Evolutionary conservation across 2,888 invertebrate genomes (phyloP).

Genomic region (Tetramorium bicarinatum): DNA sequence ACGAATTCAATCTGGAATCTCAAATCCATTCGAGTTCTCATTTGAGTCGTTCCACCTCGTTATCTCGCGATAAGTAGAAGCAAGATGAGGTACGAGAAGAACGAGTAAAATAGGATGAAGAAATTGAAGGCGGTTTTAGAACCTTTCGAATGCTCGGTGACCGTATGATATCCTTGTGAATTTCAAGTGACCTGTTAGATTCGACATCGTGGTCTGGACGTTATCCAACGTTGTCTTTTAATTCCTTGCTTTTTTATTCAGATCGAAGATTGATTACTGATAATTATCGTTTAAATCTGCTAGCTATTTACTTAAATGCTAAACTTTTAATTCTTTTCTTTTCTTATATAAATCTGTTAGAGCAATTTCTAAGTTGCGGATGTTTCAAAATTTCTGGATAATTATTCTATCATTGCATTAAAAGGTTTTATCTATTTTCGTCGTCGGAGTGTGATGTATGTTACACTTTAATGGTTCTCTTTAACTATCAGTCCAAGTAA

Average conservation of each 20-base stretch:
- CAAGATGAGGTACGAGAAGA: slow-evolving; percentile 50
- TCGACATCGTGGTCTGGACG: slow-evolving; percentile 20
- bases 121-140: slow-evolving; percentile 50
- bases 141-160: slow-evolving; percentile 44
- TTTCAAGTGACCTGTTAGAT: slow-evolving; percentile 43
- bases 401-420: neutral
- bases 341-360: neutral
- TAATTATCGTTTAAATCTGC: neutral
- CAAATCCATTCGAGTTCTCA: slow-evolving; percentile 66
- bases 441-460: neutral
- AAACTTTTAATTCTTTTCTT: neutral
- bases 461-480: neutral
- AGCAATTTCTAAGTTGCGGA: neutral
- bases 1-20: slow-evolving; percentile 59
- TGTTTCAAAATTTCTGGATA: neutral
- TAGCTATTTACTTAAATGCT: neutral
- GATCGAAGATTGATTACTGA: neutral
- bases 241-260: neutral
- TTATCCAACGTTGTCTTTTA: slow-evolving; percentile 42
- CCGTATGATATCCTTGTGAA: slow-evolving; percentile 61
- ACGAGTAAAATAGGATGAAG: slow-evolving; percentile 59
- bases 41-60: slow-evolving; percentile 68
- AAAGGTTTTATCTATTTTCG: neutral
- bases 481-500: slow-evolving; percentile 20
- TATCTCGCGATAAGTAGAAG: slow-evolving; percentile 66